phyloP scores from a whole-genome alignment of 2,797 vertebrate species.

The Rhynchotus rufescens region DNA sequence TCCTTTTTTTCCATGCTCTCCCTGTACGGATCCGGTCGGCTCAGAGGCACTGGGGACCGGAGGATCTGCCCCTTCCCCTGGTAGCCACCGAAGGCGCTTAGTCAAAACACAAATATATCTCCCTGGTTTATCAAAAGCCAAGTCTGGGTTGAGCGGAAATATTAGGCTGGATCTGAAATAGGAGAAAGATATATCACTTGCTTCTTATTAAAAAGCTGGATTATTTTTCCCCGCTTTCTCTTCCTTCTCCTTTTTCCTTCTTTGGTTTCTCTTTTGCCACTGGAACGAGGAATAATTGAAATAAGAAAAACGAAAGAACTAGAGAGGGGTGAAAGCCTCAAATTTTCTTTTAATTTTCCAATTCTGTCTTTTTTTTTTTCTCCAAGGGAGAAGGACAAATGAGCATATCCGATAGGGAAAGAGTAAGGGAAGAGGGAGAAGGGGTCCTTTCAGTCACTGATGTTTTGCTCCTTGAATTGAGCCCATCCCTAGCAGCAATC shows the following conservation, averaged over 20 bases:
- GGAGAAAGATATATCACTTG: slow-evolving; percentile 25
- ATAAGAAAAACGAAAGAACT: rapidly evolving
- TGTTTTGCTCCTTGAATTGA: neutral
- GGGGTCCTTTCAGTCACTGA: neutral
- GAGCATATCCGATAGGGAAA: neutral
- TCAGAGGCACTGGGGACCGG: neutral
- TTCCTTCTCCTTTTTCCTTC: neutral
- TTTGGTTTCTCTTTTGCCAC: neutral
- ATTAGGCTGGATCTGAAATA: neutral
- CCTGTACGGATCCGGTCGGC: neutral
- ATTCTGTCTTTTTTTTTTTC: neutral
- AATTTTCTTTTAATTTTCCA: neutral
- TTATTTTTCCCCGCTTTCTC: neutral
- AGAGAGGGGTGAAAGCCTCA: neutral
- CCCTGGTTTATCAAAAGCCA: neutral
- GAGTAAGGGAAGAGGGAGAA: neutral
- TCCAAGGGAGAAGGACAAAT: neutral
- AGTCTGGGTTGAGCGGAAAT: neutral
- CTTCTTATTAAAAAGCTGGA: neutral
- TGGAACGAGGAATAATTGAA: neutral
- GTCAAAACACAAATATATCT: neutral
- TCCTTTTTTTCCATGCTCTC: neutral
- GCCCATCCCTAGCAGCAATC: neutral
- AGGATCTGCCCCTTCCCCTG: neutral
- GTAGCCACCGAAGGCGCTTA: neutral